Evolutionary conservation across 2,888 invertebrate species (phyloP), one percentile per base, ranked within the genome.

Genomic region (Mythimna lalbum): DNA sequence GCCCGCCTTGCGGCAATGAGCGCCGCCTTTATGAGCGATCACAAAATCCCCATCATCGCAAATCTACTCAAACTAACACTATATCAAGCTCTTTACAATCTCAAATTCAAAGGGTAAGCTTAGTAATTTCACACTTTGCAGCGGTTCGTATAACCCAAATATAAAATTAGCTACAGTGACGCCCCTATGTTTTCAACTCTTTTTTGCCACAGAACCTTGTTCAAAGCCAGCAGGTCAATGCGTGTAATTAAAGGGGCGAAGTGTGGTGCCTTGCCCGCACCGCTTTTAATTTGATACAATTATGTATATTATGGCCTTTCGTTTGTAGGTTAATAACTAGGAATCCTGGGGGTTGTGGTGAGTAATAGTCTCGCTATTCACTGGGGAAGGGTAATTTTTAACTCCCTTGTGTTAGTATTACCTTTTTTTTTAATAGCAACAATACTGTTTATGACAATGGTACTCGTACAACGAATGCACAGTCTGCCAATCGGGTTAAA

Each of bases 281-380:
- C 47, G 57, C 59, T 59, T 72, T 69, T 69, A 73, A 73, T 73
- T 76, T 73, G 23, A 73, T 76, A 69, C 76, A 76, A 73, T 73
- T 73, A 73, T 76, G 76, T 76, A 53, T 53, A 68, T 59, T 76
- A 76, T 53, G 36, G 69, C 69, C 47, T 69, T 71, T 69, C 66
- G 80, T 76, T 79, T 76, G 74, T 80, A 50, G 80, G 80, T 73
- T 79, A 76, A 73, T 76, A 76, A 72, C 75, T 59, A 69, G 69
- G 69, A 73, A 59, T 73, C 76, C 73, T 62, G 63, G 17, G 75
- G 76, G 80, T 31, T 68, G 1, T 50, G 70, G 27, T 70, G 73
- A 75, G 59, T 75, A 78, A 75, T 75, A 72, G 53, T 63, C 39
- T 52, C 55, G 21, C 50, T 70, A 47, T 77, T 49, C 64, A 36